Percentiles rank a stretch among this genome's conserved stretches.
phyloP scores from a whole-genome alignment of 2,113 vertebrate species.

The Pterocles burchelli region DNA sequence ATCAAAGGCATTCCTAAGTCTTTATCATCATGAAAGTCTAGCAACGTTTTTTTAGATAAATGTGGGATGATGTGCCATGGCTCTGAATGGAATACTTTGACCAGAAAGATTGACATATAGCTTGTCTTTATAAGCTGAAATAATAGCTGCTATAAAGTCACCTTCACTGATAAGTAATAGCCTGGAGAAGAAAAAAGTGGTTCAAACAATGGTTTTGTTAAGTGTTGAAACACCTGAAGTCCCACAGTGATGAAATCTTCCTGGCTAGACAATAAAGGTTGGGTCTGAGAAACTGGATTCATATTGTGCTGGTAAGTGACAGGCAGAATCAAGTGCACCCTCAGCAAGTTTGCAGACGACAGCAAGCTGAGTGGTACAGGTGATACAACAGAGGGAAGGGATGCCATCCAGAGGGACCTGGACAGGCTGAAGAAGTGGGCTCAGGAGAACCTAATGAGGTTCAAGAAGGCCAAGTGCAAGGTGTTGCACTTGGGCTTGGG shows the following conservation, averaged over 20 bases:
- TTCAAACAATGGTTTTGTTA: neutral
- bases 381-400: too few relatives aligned
- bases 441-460: too few relatives aligned
- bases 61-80: neutral
- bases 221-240: neutral
- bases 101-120: neutral
- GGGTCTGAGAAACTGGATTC: neutral
- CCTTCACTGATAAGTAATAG: neutral
- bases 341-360: too few relatives aligned
- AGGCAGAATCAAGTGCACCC: neutral
- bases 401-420: too few relatives aligned
- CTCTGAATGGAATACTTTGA: neutral
- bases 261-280: neutral
- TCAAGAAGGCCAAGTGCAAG: too few relatives aligned
- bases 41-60: neutral
- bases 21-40: neutral
- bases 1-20: neutral
- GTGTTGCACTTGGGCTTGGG: too few relatives aligned
- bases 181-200: neutral
- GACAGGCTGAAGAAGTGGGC: too few relatives aligned
- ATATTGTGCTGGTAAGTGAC: neutral
- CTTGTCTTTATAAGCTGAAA: neutral
- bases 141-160: neutral
- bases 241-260: neutral
- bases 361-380: too few relatives aligned